Evolutionary conservation across 1,140 invertebrate genomes (phyloP).

Genomic region (Listronotus bonariensis): DNA sequence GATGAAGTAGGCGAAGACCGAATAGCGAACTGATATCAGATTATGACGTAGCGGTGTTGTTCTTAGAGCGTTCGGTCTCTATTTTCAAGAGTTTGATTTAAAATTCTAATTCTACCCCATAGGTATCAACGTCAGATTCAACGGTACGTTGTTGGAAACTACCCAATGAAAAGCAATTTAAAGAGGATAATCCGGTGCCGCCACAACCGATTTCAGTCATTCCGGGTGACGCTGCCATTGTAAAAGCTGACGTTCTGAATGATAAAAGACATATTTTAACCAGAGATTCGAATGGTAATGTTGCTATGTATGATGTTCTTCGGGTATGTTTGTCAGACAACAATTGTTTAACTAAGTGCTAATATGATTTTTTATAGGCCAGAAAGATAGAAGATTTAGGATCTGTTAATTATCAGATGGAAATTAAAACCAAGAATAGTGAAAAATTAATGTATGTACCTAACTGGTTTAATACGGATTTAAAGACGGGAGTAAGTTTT

Average conservation of each 20-base stretch:
- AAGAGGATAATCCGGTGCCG: constrained; percentile 57
- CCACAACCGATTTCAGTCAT: constrained; percentile 58
- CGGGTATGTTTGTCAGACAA: constrained; percentile 61
- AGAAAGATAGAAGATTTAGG: constrained; percentile 92
- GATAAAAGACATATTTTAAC: constrained; percentile 96
- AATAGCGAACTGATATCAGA: no score
- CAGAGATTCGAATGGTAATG: constrained; percentile 94
- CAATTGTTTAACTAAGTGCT: background rate
- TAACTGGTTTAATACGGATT: constrained; percentile 99
- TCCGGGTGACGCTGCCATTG: constrained; percentile 50
- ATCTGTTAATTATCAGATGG: constrained; percentile 91
- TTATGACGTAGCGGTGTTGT: no score
- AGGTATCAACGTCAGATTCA: constrained; percentile 78
- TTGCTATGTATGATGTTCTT: constrained; percentile 97
- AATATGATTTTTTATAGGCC: constrained; percentile 62
- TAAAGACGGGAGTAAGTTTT: constrained; percentile 91
- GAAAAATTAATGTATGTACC: constrained; percentile 96
- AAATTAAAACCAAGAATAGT: constrained; percentile 78
- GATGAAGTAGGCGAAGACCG: no score
- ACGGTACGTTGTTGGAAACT: constrained; percentile 70
- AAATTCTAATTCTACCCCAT: constrained; percentile 11
- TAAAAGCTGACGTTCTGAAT: constrained; percentile 77
- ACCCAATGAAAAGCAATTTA: constrained; percentile 58
- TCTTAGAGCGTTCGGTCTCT: no score
- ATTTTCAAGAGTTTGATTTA: background rate